Evolutionary conservation across 2,797 vertebrate species (phyloP).

Genomic region (Loriculus beryllinus): DNA sequence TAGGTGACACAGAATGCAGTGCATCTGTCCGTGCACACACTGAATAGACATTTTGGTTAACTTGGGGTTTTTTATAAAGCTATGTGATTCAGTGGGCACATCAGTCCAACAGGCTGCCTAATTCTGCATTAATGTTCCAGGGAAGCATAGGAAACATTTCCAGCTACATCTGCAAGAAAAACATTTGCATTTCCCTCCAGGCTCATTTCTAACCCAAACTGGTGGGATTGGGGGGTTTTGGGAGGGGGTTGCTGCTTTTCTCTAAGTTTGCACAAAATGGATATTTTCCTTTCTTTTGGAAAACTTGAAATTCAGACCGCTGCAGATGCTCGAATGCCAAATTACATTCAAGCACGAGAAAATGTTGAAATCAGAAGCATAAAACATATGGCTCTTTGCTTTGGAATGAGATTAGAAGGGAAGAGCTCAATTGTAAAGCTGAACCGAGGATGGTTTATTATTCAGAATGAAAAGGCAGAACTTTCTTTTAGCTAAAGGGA

Average conservation of each 20-base stretch:
- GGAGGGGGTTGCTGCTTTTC: not conserved
- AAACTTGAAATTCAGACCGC: not conserved
- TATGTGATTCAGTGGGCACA: not conserved
- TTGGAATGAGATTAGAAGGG: not conserved
- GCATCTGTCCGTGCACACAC: not conserved
- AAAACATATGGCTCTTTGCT: slow-evolving; percentile 18
- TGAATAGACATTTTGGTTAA: not conserved
- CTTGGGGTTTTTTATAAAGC: not conserved
- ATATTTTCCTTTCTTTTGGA: not conserved
- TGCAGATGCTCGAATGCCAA: not conserved
- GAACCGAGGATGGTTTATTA: not conserved
- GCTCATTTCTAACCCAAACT: not conserved
- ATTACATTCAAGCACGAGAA: not conserved
- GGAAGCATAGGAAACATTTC: not conserved
- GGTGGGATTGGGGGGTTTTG: not conserved
- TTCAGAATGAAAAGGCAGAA: not conserved
- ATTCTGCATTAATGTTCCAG: not conserved
- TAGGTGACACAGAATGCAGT: not conserved
- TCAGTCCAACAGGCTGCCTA: not conserved
- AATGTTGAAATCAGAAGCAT: not conserved
- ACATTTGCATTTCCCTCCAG: slow-evolving; percentile 31
- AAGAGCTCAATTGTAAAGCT: slow-evolving; percentile 5
- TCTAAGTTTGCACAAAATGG: not conserved
- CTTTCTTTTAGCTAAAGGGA: not conserved
- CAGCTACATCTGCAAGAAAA: slow-evolving; percentile 16